Conservation (phyloP, 2,797 vertebrate genomes). For the Oreortyx pictus region DNA sequence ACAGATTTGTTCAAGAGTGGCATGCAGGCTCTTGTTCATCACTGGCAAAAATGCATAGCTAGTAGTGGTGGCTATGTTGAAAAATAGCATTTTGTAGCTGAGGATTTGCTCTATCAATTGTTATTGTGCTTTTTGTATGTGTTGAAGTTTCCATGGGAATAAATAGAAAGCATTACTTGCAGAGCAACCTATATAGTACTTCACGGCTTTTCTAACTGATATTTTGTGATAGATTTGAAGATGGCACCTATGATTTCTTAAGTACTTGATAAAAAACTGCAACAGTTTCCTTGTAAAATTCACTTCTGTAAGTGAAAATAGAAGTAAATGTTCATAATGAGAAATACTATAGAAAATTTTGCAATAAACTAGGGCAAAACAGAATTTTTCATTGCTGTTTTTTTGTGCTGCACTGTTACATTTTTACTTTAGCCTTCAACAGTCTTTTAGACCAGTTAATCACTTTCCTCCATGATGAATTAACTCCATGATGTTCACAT, state of each 20-base stretch:
- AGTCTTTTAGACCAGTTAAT: not conserved
- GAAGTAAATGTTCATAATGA: not conserved
- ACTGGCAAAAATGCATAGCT: no score
- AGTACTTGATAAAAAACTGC: not conserved
- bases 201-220: not conserved
- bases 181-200: not conserved
- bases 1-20: no score
- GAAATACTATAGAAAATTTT: not conserved
- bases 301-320: not conserved
- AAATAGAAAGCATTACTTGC: no score
- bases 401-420: not conserved
- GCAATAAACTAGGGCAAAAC: not conserved
- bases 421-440: not conserved
- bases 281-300: not conserved
- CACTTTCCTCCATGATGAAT: rapidly evolving
- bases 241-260: not conserved
- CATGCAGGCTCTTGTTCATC: no score
- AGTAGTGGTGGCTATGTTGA: no score
- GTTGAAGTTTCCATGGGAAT: no score
- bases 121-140: no score
- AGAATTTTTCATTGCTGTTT: not conserved
- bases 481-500: not conserved
- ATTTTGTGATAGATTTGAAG: not conserved
- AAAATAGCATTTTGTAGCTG: no score
- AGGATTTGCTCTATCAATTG: no score